Conservation (phyloP, 2,113 vertebrate species). For the Gobius niger region DNA sequence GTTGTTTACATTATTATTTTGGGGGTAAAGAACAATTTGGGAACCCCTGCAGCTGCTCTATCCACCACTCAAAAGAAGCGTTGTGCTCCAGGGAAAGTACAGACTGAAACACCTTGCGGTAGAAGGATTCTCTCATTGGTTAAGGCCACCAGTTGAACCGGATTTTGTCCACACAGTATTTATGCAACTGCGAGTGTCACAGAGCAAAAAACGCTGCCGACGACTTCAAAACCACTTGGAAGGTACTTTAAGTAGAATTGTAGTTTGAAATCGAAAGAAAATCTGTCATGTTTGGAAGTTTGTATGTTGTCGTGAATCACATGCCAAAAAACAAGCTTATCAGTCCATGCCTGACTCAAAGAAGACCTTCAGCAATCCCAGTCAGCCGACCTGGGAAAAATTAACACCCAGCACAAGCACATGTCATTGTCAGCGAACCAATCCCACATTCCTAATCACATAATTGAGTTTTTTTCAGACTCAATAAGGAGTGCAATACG, state of each 20-base stretch:
- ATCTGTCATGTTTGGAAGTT: not conserved
- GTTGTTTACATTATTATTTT: too few species aligned
- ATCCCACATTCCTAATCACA: not conserved
- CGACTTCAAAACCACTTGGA: not conserved
- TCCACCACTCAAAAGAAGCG: not conserved
- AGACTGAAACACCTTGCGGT: constrained; percentile 3
- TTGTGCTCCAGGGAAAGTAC: not conserved
- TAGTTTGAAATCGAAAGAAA: not conserved
- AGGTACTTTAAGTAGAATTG: not conserved
- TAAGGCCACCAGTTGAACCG: constrained; percentile 47
- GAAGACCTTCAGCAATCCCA: constrained; percentile 37
- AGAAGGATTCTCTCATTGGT: constrained; percentile 17
- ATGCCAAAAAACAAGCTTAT: constrained; percentile 40
- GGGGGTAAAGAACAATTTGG: too few species aligned
- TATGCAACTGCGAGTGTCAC: constrained; percentile 6
- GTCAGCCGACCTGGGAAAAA: constrained; percentile 16
- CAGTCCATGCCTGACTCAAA: constrained; percentile 31
- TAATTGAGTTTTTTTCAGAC: not conserved
- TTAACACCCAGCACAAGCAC: not conserved
- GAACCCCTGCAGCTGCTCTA: too few species aligned
- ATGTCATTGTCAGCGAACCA: not conserved
- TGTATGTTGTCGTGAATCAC: not conserved
- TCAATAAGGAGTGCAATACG: not conserved
- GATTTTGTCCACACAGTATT: constrained; percentile 39
- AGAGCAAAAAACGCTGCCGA: not conserved